Percentiles rank a stretch among this genome's conserved stretches.
These are phyloP conservation scores for Mesaphorura yosii DNA, from an alignment of 1,140 invertebrate species.

Conservation along the genomic window DNA sequence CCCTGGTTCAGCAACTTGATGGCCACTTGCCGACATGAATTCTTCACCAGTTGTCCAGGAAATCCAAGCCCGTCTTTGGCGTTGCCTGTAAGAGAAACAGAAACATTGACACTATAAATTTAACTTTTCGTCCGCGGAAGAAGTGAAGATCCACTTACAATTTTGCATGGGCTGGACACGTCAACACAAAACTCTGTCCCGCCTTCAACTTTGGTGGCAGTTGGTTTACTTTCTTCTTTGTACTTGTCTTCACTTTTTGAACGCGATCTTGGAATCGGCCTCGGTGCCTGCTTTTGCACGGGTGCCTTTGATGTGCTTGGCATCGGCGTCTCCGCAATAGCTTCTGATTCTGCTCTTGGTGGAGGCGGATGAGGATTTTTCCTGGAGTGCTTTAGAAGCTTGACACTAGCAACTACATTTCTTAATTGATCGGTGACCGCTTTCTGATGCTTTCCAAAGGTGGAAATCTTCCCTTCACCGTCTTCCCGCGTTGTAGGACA, in stretches of 20 bases:
- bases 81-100: constrained; percentile 20
- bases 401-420: no score
- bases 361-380: no score
- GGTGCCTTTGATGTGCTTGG: neutral
- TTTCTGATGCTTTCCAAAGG: no score
- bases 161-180: constrained; percentile 28
- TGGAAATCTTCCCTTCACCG: no score
- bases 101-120: neutral
- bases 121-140: constrained; percentile 3
- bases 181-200: constrained; percentile 28
- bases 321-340: no score
- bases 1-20: no score
- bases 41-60: constrained; percentile 26
- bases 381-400: no score
- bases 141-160: constrained; percentile 23
- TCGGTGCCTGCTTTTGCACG: neutral
- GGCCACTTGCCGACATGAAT: neutral
- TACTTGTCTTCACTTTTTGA: neutral
- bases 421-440: no score
- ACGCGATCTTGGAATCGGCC: neutral
- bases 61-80: constrained; percentile 24
- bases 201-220: neutral
- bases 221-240: neutral
- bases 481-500: no score
- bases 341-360: no score